Percentiles rank a stretch among this genome's conserved stretches.
These are phyloP conservation scores for Spilogale gracilis DNA, from an alignment of 2,113 vertebrate species.

Conservation along the genomic window DNA sequence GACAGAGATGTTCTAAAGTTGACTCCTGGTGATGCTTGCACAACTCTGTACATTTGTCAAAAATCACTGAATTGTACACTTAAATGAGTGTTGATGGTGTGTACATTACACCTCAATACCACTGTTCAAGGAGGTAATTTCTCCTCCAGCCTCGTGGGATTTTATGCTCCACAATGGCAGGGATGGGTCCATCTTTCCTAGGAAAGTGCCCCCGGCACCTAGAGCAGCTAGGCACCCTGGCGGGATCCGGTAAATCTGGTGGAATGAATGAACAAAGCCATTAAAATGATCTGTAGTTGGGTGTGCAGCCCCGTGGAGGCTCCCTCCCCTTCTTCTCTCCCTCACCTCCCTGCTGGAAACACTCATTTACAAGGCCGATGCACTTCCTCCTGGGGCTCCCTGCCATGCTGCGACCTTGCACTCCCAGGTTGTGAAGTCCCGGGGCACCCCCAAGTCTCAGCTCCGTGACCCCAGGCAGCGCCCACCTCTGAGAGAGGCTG, in stretches of 20 bases:
- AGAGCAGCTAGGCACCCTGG: background rate
- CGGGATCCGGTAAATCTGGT: background rate
- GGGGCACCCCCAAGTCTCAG: background rate
- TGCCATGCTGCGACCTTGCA: fast-evolving
- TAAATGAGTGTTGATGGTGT: too few relatives aligned
- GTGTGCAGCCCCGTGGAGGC: fast-evolving
- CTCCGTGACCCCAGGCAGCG: background rate
- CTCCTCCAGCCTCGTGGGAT: background rate
- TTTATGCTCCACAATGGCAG: background rate
- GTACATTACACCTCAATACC: background rate
- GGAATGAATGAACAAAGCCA: background rate
- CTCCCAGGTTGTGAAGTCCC: background rate
- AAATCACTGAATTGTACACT: too few relatives aligned
- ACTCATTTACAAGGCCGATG: background rate
- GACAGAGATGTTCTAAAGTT: background rate
- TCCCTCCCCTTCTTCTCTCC: background rate
- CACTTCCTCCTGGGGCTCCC: background rate
- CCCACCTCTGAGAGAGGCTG: background rate
- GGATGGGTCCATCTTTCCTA: background rate
- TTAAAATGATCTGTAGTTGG: too few relatives aligned
- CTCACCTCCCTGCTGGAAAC: background rate
- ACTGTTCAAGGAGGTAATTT: background rate
- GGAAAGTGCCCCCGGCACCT: background rate
- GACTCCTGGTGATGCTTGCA: fast-evolving
- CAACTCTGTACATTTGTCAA: background rate